Percentiles rank a stretch among this genome's conserved stretches.
phyloP scores from a whole-genome alignment of 2,797 vertebrate genomes.

The Lepilemur ruficaudatus region DNA sequence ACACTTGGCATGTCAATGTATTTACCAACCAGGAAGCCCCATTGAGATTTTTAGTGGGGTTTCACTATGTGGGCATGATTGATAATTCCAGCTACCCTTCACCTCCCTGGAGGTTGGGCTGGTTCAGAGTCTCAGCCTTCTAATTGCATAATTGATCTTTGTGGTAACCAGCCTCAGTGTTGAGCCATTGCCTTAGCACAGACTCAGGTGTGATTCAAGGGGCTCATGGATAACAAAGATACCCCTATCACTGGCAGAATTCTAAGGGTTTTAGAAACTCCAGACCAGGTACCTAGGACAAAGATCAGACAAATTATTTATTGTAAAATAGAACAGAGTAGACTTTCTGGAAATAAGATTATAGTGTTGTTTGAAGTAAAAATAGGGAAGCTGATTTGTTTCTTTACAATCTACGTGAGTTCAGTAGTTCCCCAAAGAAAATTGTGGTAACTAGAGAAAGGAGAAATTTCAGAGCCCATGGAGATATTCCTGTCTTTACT shows the following conservation, averaged over 20 bases:
- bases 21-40: background rate
- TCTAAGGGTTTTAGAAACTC: slow-evolving; percentile 2
- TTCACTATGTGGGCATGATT: background rate
- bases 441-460: slow-evolving; percentile 5
- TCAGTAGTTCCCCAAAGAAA: background rate
- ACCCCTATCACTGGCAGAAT: background rate
- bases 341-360: slow-evolving; percentile 9
- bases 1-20: background rate
- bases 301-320: background rate
- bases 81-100: background rate
- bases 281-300: background rate
- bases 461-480: background rate
- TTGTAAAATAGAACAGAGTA: background rate
- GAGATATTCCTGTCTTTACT: background rate
- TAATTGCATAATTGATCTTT: background rate
- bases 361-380: slow-evolving; percentile 5
- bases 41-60: background rate
- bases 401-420: background rate
- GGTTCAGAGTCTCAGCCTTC: background rate
- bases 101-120: background rate
- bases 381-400: slow-evolving; percentile 16
- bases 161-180: background rate
- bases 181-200: background rate
- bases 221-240: background rate
- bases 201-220: background rate